phyloP scores from a whole-genome alignment of 2,113 vertebrate genomes.

The Maccullochella peelii region DNA sequence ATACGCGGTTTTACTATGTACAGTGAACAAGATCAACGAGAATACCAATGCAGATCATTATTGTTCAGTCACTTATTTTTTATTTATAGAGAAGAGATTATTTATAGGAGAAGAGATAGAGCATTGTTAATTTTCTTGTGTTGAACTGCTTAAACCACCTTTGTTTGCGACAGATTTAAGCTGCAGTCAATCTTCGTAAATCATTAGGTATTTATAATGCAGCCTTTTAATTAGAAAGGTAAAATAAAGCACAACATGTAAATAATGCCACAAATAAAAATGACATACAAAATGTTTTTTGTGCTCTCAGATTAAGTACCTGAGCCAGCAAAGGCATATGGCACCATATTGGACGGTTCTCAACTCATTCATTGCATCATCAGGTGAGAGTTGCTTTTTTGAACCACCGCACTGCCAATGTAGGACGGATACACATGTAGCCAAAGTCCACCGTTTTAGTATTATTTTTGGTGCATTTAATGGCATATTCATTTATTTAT shows the following conservation, averaged over 20 bases:
- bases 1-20: background rate
- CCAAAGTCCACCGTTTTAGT: too few species aligned
- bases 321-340: background rate
- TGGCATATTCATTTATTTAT: too few species aligned
- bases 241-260: background rate
- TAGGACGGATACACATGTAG: too few species aligned
- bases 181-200: background rate
- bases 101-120: background rate
- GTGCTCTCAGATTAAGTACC: background rate
- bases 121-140: background rate
- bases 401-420: background rate
- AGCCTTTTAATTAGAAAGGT: background rate
- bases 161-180: background rate
- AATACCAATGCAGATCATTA: background rate
- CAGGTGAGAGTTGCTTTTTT: background rate
- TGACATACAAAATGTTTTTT: background rate
- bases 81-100: too few species aligned
- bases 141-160: too few species aligned
- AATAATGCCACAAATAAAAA: background rate
- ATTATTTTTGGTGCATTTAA: too few species aligned
- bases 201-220: background rate
- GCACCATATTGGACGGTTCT: background rate
- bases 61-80: background rate
- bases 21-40: background rate
- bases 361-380: conserved; percentile 1